Evolutionary conservation across 2,113 vertebrate species (phyloP).

Genomic region (Acanthochromis polyacanthus): DNA sequence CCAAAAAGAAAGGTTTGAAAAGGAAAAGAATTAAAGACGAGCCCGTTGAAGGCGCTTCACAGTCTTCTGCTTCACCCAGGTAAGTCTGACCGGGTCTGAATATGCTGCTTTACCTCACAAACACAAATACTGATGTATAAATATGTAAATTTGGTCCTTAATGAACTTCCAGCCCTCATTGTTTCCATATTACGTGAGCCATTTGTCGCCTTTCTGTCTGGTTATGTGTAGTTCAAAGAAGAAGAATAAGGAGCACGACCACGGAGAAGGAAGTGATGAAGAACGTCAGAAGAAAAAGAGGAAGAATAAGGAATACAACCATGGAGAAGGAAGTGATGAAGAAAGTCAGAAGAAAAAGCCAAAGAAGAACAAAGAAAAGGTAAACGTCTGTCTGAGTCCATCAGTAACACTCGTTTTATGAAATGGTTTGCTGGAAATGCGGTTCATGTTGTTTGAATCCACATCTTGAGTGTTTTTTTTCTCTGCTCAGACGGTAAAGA

Average conservation of each 20-base stretch:
- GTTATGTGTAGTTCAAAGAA: constrained; percentile 65
- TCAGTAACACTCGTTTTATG: not conserved
- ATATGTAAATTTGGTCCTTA: no score
- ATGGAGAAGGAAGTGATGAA: constrained; percentile 38
- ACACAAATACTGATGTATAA: no score
- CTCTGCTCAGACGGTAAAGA: constrained; percentile 53
- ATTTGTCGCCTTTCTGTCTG: constrained; percentile 1
- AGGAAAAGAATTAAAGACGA: constrained; percentile 79
- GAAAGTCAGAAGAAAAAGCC: constrained; percentile 49
- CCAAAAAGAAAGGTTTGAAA: constrained; percentile 71
- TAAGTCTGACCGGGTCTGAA: constrained; percentile 38
- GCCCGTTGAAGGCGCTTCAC: constrained; percentile 13
- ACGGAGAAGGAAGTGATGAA: constrained; percentile 38
- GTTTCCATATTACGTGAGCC: not conserved
- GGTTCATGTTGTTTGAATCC: not conserved
- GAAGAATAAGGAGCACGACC: constrained; percentile 36
- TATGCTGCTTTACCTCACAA: no score
- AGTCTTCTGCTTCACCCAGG: constrained; percentile 10
- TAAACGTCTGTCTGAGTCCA: constrained; percentile 25
- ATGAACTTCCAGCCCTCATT: no score
- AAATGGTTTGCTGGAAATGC: not conserved
- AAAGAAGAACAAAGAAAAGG: constrained; percentile 64
- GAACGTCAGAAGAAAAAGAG: constrained; percentile 53
- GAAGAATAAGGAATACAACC: constrained; percentile 35
- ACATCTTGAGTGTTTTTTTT: constrained; percentile 11